Conservation (phyloP, 1,140 invertebrate species). For the Drosophila sechellia region DNA sequence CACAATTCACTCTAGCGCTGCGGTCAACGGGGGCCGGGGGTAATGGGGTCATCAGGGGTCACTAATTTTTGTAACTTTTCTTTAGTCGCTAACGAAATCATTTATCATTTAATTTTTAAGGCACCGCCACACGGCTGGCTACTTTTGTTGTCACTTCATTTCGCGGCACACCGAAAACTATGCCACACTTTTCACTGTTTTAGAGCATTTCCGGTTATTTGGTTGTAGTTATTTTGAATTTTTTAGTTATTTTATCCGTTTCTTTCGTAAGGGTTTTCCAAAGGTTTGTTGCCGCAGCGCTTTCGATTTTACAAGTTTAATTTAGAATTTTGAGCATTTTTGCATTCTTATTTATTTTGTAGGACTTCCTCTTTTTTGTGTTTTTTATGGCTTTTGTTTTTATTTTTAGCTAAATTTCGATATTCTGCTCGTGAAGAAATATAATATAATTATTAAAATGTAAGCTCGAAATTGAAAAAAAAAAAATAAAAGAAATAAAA, state of each 20-base stretch:
- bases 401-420: slow-evolving; percentile 3
- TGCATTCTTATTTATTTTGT: slow-evolving; percentile 9
- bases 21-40: slow-evolving; percentile 60
- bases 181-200: slow-evolving; percentile 51
- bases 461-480: neutral
- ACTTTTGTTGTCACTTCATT: slow-evolving; percentile 36
- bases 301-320: slow-evolving; percentile 46
- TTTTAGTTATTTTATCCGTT: slow-evolving; percentile 17
- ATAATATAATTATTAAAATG: neutral
- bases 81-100: slow-evolving; percentile 5
- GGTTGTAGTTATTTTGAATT: slow-evolving; percentile 11
- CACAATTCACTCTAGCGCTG: slow-evolving; percentile 66
- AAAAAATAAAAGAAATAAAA: neutral
- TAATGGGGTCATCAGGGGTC: slow-evolving; percentile 35
- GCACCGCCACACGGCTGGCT: slow-evolving; percentile 56
- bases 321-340: slow-evolving; percentile 48
- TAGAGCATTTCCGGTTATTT: slow-evolving; percentile 30
- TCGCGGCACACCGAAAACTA: slow-evolving; percentile 32
- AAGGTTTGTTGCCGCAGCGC: slow-evolving; percentile 75
- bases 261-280: slow-evolving; percentile 27
- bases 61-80: slow-evolving; percentile 29
- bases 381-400: neutral
- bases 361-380: neutral
- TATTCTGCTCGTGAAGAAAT: slow-evolving; percentile 13
- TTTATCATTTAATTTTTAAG: slow-evolving; percentile 41